These are phyloP conservation scores for Crotalus helleri DNA, from an alignment of 2,113 vertebrate genomes.

Conservation along the genomic window DNA sequence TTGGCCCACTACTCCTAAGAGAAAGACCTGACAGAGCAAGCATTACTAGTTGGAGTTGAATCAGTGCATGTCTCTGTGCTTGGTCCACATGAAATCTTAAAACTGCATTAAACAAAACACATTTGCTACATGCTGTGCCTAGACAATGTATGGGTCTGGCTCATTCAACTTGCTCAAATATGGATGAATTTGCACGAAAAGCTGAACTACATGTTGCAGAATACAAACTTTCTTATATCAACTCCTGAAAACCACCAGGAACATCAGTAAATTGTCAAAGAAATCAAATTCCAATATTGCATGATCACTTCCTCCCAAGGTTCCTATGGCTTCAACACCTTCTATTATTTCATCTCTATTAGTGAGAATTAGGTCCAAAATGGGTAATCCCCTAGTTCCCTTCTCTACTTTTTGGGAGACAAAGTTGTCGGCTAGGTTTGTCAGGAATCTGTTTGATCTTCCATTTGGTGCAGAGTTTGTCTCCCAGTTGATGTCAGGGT, in stretches of 20 bases:
- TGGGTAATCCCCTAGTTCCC: too few species aligned
- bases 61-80: background rate
- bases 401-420: too few species aligned
- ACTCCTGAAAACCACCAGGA: background rate
- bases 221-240: background rate
- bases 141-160: background rate
- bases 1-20: background rate
- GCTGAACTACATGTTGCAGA: background rate
- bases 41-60: background rate
- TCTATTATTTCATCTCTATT: too few species aligned
- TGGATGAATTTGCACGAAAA: background rate
- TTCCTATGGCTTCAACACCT: too few species aligned
- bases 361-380: too few species aligned
- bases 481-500: too few species aligned
- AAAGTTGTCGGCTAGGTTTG: too few species aligned
- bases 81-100: background rate
- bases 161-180: background rate
- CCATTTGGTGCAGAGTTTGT: too few species aligned
- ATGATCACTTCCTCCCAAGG: too few species aligned
- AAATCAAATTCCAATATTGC: background rate
- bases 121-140: background rate
- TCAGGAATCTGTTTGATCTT: too few species aligned
- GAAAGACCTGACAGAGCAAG: background rate
- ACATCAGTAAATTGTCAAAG: background rate
- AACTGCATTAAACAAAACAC: background rate